Evolutionary conservation across 2,113 vertebrate species (phyloP).

Genomic region (Pavo muticus): DNA sequence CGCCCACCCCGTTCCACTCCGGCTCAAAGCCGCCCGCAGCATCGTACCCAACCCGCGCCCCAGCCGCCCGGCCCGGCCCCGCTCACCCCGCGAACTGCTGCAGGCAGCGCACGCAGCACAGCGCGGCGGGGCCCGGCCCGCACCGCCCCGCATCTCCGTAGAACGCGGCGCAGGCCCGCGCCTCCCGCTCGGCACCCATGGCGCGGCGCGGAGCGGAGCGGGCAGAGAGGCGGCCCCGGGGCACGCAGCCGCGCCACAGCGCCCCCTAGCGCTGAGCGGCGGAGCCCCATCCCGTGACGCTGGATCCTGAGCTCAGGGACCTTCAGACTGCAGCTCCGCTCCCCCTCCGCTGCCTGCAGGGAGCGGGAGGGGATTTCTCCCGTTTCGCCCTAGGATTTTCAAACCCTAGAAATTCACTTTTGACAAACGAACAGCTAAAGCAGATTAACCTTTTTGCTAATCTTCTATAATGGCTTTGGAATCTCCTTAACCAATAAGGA

Average conservation of each 20-base stretch:
- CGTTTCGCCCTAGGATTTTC: conserved; percentile 36
- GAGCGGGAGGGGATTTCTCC: neutral
- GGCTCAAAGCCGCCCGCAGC: too few relatives aligned
- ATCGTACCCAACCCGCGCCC: rapidly evolving
- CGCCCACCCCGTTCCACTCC: too few relatives aligned
- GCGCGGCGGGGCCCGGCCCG: neutral
- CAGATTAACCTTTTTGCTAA: conserved; percentile 87
- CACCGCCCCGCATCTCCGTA: neutral
- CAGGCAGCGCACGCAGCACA: conserved; percentile 37
- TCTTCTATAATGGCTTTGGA: conserved; percentile 91
- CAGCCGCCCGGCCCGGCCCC: neutral
- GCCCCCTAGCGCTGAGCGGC: conserved; percentile 19
- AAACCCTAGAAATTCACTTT: conserved; percentile 71
- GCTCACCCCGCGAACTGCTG: conserved; percentile 30
- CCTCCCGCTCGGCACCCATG: conserved; percentile 35
- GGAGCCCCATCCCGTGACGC: too few relatives aligned
- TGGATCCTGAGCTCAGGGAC: too few relatives aligned
- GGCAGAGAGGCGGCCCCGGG: neutral
- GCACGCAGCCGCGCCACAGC: neutral
- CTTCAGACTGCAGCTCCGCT: too few relatives aligned
- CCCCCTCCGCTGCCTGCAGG: neutral
- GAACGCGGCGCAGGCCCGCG: neutral
- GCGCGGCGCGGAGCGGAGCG: neutral
- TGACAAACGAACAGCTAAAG: conserved; percentile 82
- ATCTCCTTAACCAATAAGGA: conserved; percentile 80